phyloP scores from a whole-genome alignment of 2,888 invertebrate species.

The Epirrhoe tristata region DNA sequence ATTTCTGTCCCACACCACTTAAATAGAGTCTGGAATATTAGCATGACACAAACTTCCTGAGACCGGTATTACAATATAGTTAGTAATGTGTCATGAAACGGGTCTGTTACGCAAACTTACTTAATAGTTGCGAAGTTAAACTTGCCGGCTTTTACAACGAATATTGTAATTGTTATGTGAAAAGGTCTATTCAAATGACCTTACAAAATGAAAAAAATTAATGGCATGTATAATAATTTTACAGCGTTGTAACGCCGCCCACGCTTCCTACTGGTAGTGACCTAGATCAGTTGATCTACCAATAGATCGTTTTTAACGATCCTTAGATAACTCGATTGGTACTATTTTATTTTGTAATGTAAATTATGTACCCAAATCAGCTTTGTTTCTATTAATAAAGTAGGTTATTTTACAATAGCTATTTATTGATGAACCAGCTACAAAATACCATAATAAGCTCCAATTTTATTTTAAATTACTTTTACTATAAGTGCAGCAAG shows the following conservation, averaged over 20 bases:
- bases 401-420: too few relatives aligned
- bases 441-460: background rate
- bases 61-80: slow-evolving; percentile 44
- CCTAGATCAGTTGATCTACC: too few relatives aligned
- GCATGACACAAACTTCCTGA: slow-evolving; percentile 37
- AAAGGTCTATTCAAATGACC: background rate
- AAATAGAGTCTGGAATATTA: slow-evolving; percentile 32
- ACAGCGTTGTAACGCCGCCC: too few relatives aligned
- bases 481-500: slow-evolving; percentile 48
- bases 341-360: too few relatives aligned
- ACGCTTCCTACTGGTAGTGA: too few relatives aligned
- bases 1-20: slow-evolving; percentile 3
- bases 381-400: too few relatives aligned
- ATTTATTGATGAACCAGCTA: background rate
- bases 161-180: background rate
- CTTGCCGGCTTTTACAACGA: slow-evolving; percentile 11
- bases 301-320: too few relatives aligned
- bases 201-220: background rate
- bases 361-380: too few relatives aligned
- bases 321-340: too few relatives aligned
- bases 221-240: too few relatives aligned
- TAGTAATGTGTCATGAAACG: slow-evolving; percentile 46
- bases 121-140: slow-evolving; percentile 42
- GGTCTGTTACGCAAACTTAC: slow-evolving; percentile 45
- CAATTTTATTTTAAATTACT: background rate